phyloP scores from a whole-genome alignment of 2,888 invertebrate species.

The Aleiodes leptofemur region DNA sequence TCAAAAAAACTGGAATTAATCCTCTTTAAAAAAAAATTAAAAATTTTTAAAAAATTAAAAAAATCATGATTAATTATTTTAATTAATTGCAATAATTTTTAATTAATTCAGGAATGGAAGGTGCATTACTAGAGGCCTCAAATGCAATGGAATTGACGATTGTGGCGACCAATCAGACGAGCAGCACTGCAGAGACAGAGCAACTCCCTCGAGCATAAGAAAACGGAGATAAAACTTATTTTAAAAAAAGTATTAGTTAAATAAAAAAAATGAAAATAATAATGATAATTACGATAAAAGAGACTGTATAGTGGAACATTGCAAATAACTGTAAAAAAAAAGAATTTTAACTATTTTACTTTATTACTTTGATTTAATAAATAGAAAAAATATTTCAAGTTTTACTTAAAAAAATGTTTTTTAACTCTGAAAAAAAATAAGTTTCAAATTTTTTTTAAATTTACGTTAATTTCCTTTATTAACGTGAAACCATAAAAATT shows the following conservation, averaged over 20 bases:
- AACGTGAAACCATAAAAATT: background rate
- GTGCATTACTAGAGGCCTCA: constrained; percentile 79
- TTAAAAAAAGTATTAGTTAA: constrained; percentile 29
- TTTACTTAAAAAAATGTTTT: constrained; percentile 8
- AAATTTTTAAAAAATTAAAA: too few relatives aligned
- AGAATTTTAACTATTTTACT: background rate
- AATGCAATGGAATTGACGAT: constrained; percentile 82
- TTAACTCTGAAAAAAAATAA: too few relatives aligned
- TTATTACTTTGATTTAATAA: constrained; percentile 25
- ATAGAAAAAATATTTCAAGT: constrained; percentile 8
- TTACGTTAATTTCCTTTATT: background rate
- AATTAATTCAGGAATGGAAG: constrained; percentile 78
- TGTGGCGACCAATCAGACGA: constrained; percentile 84
- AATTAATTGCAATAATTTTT: background rate
- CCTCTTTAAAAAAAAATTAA: too few relatives aligned
- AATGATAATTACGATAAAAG: background rate
- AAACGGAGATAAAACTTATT: background rate
- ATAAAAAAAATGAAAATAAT: background rate
- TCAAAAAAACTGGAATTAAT: too few relatives aligned
- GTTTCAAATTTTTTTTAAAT: too few relatives aligned
- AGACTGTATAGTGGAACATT: constrained; percentile 32
- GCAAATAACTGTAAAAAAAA: constrained; percentile 32
- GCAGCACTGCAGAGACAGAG: constrained; percentile 73
- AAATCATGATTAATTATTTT: too few relatives aligned
- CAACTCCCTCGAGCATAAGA: constrained; percentile 12